phyloP scores from a whole-genome alignment of 2,113 vertebrate species.

The Rattus norvegicus region DNA sequence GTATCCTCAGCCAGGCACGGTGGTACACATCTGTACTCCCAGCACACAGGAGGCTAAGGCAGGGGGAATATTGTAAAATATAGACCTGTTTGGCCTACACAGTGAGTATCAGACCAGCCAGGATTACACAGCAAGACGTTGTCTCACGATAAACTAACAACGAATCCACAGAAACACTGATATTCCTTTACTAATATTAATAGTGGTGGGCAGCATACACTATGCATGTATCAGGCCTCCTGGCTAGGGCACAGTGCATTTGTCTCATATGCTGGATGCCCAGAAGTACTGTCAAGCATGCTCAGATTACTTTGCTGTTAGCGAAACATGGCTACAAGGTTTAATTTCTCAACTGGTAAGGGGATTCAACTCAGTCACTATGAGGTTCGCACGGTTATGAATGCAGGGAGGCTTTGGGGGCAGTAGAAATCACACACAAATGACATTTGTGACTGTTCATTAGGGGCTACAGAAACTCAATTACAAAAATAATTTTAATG shows the following conservation, averaged over 20 bases:
- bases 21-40: background rate
- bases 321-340: background rate
- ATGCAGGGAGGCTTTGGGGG: background rate
- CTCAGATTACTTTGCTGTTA: background rate
- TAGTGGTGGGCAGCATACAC: background rate
- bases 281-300: background rate
- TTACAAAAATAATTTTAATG: slow-evolving; percentile 52
- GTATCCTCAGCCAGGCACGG: background rate
- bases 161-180: background rate
- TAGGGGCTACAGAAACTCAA: background rate
- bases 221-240: background rate
- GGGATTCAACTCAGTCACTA: background rate
- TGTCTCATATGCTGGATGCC: background rate
- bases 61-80: no score
- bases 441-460: slow-evolving; percentile 3
- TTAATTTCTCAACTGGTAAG: slow-evolving; percentile 22
- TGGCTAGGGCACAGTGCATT: background rate
- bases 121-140: background rate
- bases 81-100: background rate
- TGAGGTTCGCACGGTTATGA: background rate
- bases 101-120: background rate
- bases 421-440: background rate
- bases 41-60: background rate
- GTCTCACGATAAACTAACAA: background rate
- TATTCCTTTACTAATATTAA: background rate